Conservation (phyloP, 2,888 invertebrate species). For the Arge pagana region DNA sequence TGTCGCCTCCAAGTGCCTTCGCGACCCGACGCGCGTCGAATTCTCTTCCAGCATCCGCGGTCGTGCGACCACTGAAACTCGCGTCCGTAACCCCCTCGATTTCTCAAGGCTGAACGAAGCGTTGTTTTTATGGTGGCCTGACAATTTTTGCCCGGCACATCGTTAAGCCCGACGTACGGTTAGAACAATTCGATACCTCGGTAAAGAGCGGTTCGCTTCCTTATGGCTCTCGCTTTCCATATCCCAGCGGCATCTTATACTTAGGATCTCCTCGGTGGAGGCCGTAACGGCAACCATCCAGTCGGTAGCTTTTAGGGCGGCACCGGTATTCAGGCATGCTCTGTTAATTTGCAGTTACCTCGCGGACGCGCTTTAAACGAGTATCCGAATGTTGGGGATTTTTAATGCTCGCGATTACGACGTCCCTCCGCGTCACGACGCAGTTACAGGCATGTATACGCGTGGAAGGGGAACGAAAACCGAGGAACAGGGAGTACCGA, state of each 20-base stretch:
- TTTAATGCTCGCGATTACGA: conserved; percentile 2
- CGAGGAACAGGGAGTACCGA: neutral
- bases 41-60: no score
- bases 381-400: neutral
- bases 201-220: conserved; percentile 6
- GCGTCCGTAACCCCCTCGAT: no score
- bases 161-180: no score
- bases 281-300: neutral
- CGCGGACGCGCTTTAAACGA: neutral
- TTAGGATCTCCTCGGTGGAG: neutral
- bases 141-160: no score
- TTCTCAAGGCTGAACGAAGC: no score
- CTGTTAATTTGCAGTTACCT: conserved; percentile 15
- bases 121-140: no score
- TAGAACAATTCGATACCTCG: no score
- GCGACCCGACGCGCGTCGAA: no score
- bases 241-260: neutral
- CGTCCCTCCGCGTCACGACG: neutral
- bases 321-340: conserved; percentile 2
- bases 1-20: no score
- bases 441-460: no score
- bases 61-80: no score
- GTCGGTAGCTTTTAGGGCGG: conserved; percentile 13
- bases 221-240: neutral
- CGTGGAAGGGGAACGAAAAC: neutral